These are phyloP conservation scores for Acipenser ruthenus DNA, from an alignment of 2,797 vertebrate species.

Conservation along the genomic window DNA sequence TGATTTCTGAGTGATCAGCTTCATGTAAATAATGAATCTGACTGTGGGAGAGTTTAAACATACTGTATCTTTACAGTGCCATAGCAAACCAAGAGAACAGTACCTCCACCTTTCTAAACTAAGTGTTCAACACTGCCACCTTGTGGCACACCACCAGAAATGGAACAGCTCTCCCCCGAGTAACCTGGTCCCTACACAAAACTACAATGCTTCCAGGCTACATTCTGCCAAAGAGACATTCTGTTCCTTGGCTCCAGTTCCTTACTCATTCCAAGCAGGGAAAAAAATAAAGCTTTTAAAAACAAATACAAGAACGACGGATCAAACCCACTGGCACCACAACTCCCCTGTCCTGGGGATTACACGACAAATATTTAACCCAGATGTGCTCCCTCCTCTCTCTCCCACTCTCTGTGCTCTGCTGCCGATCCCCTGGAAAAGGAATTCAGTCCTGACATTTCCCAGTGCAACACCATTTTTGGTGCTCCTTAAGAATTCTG, in stretches of 20 bases:
- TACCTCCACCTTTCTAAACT: too few relatives aligned
- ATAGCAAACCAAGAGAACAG: too few relatives aligned
- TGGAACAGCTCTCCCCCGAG: slow-evolving; percentile 24
- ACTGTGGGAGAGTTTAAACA: too few relatives aligned
- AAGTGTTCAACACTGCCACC: slow-evolving; percentile 32
- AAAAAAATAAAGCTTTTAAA: slow-evolving; percentile 55
- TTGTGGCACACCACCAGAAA: slow-evolving; percentile 43
- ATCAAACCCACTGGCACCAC: slow-evolving; percentile 77
- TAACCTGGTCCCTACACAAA: slow-evolving; percentile 40
- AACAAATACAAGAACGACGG: slow-evolving; percentile 81
- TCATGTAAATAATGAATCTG: too few relatives aligned
- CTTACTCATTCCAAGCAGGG: slow-evolving; percentile 65
- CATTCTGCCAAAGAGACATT: slow-evolving; percentile 78
- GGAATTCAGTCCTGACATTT: neutral
- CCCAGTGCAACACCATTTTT: neutral
- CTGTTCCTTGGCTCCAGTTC: slow-evolving; percentile 70
- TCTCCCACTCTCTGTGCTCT: too few relatives aligned
- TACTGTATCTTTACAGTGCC: too few relatives aligned
- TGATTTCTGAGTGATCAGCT: too few relatives aligned
- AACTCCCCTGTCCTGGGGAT: slow-evolving; percentile 62
- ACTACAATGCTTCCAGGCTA: slow-evolving; percentile 47
- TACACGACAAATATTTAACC: slow-evolving; percentile 74
- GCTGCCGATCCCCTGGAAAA: neutral
- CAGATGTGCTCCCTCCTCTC: slow-evolving; percentile 67
- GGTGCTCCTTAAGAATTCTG: neutral